A percentile compares a stretch with the other conserved stretches of the same genome.
Conservation (phyloP, 2,888 invertebrate genomes). For the Lasioglossum leucozonium region DNA sequence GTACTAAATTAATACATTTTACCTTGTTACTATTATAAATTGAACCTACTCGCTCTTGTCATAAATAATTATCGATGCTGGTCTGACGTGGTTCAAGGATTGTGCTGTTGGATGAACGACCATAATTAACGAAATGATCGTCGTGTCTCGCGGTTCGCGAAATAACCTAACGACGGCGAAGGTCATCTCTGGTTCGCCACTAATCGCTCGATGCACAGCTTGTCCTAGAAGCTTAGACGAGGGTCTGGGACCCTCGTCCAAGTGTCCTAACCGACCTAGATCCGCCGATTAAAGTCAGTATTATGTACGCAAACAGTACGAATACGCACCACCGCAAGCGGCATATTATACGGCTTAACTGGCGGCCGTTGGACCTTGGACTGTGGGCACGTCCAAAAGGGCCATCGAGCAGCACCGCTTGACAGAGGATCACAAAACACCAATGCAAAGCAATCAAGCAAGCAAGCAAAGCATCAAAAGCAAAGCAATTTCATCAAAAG, state of each 20-base stretch:
- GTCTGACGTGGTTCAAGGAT: neutral
- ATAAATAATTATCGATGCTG: neutral
- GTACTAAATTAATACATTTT: neutral
- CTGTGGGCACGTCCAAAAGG: conserved; percentile 50
- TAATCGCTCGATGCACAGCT: conserved; percentile 10
- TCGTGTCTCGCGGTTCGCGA: neutral
- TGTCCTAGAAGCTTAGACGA: neutral
- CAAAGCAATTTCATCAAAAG: neutral
- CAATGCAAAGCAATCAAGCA: neutral
- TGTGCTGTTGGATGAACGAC: neutral
- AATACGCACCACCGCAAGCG: conserved; percentile 69
- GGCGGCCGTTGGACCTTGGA: conserved; percentile 51
- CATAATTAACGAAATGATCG: neutral
- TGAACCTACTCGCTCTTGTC: too few relatives aligned
- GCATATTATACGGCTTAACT: conserved; percentile 64
- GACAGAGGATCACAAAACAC: conserved; percentile 48
- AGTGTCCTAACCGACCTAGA: neutral
- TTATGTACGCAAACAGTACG: conserved; percentile 73
- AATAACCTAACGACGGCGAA: neutral
- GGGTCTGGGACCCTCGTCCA: neutral
- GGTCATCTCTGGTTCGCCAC: neutral
- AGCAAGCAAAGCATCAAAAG: too few relatives aligned
- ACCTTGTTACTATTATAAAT: neutral
- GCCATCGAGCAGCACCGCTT: conserved; percentile 56
- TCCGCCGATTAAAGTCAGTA: conserved; percentile 56